phyloP scores from a whole-genome alignment of 2,888 invertebrate species.

The Ennomos erosarius region DNA sequence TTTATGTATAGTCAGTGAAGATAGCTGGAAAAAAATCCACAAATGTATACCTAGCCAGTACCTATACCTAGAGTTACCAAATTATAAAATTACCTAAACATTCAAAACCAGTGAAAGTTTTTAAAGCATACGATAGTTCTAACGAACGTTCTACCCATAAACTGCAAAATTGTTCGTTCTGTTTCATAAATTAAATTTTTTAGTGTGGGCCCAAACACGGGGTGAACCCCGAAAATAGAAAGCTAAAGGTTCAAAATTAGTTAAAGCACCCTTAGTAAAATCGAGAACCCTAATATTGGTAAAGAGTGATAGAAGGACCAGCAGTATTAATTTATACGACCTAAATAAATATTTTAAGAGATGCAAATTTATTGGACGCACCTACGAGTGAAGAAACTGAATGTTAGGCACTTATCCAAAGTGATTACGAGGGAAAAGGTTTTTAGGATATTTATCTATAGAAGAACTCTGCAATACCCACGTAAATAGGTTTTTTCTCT shows the following conservation, averaged over 20 bases:
- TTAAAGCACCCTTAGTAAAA: background rate
- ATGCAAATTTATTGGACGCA: conserved; percentile 21
- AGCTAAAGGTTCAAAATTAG: background rate
- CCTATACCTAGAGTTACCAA: too few relatives aligned
- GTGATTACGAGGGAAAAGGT: too few relatives aligned
- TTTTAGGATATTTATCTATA: background rate
- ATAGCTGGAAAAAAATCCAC: too few relatives aligned
- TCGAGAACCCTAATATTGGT: conserved; percentile 9
- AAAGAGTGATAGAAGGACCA: conserved; percentile 11
- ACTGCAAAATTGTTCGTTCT: too few relatives aligned
- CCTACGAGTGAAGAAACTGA: conserved; percentile 6
- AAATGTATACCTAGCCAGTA: too few relatives aligned
- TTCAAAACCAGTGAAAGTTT: too few relatives aligned
- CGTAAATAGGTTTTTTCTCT: conserved; percentile 5
- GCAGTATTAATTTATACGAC: conserved; percentile 30
- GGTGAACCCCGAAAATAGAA: conserved; percentile 2
- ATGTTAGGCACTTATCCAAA: conserved; percentile 1
- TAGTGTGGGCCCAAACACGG: too few relatives aligned
- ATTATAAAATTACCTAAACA: too few relatives aligned
- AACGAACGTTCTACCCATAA: too few relatives aligned
- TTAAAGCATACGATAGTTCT: too few relatives aligned
- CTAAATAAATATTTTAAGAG: conserved; percentile 27
- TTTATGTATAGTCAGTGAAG: too few relatives aligned
- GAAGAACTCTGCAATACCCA: background rate
- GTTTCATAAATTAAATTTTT: too few relatives aligned